Conservation (phyloP, 2,888 invertebrate genomes). For the Rhagonycha fulva region DNA sequence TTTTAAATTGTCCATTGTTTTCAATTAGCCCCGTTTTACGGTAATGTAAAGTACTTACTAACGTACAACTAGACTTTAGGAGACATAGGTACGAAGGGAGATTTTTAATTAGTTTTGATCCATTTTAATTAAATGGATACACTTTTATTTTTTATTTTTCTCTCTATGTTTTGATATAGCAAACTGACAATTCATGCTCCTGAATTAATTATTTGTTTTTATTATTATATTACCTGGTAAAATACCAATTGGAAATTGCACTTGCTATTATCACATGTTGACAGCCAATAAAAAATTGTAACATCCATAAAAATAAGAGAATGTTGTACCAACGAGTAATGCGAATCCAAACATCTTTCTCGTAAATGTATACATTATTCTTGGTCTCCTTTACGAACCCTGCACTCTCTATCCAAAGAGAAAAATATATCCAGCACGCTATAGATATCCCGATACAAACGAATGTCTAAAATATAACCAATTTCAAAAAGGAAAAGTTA, state of each 20-base stretch:
- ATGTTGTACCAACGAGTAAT: slow-evolving; percentile 52
- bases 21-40: too few species aligned
- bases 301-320: slow-evolving; percentile 62
- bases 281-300: slow-evolving; percentile 64
- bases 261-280: slow-evolving; percentile 66
- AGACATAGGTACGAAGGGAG: too few species aligned
- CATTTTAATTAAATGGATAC: too few species aligned
- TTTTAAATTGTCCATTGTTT: too few species aligned
- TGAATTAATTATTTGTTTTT: too few species aligned
- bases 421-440: slow-evolving; percentile 59
- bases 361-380: slow-evolving; percentile 44
- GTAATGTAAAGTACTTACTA: too few species aligned
- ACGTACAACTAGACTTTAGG: too few species aligned
- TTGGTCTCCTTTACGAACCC: slow-evolving; percentile 52
- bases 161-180: too few species aligned
- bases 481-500: not conserved
- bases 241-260: slow-evolving; percentile 66
- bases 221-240: slow-evolving; percentile 56
- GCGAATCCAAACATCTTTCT: slow-evolving; percentile 50
- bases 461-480: slow-evolving; percentile 14
- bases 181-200: too few species aligned
- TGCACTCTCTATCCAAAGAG: slow-evolving; percentile 66
- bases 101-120: too few species aligned
- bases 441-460: slow-evolving; percentile 54
- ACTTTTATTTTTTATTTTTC: too few species aligned